A percentile compares a stretch with the other conserved stretches of the same genome.
Conservation (phyloP, 2,113 vertebrate genomes). For the Tragelaphus buxtoni region DNA sequence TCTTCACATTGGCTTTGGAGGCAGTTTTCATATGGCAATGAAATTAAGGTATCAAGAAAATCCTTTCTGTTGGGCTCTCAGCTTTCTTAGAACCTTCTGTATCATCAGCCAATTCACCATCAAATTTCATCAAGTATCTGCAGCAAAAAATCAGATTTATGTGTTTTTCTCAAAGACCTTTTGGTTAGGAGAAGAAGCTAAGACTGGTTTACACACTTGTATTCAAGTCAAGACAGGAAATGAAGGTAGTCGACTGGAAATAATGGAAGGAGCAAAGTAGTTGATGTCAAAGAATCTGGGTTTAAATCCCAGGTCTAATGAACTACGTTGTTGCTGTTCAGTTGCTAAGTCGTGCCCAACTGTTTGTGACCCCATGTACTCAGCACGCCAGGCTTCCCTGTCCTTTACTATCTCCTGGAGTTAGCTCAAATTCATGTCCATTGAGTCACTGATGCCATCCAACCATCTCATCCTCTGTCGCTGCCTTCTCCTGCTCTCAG, state of each 20-base stretch:
- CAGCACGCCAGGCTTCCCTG: accelerated
- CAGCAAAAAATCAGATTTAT: background rate
- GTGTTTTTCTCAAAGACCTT: background rate
- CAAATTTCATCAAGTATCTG: background rate
- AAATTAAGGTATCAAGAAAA: background rate
- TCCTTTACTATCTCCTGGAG: accelerated
- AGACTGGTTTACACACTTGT: background rate
- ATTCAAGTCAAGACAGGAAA: background rate
- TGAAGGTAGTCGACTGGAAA: background rate
- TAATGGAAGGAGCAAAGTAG: background rate
- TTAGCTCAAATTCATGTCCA: background rate
- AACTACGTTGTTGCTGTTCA: background rate
- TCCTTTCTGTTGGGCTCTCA: background rate
- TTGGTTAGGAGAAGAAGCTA: background rate
- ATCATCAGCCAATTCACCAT: background rate
- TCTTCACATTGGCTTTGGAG: background rate
- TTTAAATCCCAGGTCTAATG: background rate
- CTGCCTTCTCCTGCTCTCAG: background rate
- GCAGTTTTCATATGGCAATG: background rate
- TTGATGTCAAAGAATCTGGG: background rate
- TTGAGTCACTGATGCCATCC: background rate
- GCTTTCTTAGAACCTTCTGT: background rate
- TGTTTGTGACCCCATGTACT: background rate
- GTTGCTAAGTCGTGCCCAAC: background rate
- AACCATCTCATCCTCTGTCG: background rate